Evolutionary conservation across 2,888 invertebrate species (phyloP).

Genomic region (Drosophila mercatorum): DNA sequence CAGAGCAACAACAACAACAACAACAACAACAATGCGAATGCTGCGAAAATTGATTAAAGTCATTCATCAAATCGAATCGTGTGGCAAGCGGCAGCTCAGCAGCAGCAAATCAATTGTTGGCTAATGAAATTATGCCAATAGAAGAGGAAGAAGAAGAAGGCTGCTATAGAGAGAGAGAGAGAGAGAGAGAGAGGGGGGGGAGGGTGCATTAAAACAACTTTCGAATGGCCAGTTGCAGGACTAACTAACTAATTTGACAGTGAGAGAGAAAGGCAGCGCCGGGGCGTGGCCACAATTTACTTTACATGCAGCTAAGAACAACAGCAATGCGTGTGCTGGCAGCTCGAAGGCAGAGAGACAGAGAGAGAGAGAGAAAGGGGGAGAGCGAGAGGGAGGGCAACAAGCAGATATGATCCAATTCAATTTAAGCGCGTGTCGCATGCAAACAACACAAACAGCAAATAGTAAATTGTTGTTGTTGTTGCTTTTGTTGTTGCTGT

Average conservation of each 20-base stretch:
- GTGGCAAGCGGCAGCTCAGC: constrained; percentile 53
- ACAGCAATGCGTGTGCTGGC: not conserved
- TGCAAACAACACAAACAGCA: constrained; percentile 54
- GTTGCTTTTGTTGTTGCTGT: constrained; percentile 15
- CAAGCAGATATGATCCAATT: constrained; percentile 69
- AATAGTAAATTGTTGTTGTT: constrained; percentile 46
- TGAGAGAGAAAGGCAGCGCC: constrained; percentile 47
- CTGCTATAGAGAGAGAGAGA: not conserved
- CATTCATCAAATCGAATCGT: constrained; percentile 70
- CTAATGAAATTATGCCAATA: constrained; percentile 62
- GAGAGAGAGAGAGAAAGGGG: not conserved
- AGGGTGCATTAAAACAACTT: constrained; percentile 34
- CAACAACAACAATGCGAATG: constrained; percentile 36
- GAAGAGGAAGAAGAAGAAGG: no score
- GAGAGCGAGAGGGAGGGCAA: not conserved
- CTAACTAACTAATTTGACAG: not conserved
- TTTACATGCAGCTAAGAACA: constrained; percentile 29
- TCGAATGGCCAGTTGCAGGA: constrained; percentile 41
- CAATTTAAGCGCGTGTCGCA: constrained; percentile 71
- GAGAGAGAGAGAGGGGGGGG: not conserved
- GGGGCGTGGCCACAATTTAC: constrained; percentile 53
- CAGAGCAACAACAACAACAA: constrained; percentile 4
- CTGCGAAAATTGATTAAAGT: constrained; percentile 75
- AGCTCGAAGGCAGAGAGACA: not conserved
- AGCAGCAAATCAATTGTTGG: constrained; percentile 62